These are phyloP conservation scores for Tachystola acroxantha DNA, from an alignment of 2,888 invertebrate genomes.

Conservation along the genomic window DNA sequence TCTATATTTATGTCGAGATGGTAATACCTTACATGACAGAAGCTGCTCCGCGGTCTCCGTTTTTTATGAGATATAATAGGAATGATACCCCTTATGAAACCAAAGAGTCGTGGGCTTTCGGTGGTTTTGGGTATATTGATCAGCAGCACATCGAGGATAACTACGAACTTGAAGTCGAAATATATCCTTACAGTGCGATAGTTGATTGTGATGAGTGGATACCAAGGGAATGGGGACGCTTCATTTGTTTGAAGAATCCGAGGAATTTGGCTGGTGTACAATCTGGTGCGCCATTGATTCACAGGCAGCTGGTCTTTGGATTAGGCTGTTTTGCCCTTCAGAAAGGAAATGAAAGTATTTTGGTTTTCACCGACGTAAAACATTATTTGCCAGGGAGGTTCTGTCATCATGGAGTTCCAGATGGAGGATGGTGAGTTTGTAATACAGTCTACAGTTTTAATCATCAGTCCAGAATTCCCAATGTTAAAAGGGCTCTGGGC, in stretches of 20 bases:
- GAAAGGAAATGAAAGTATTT: constrained; percentile 14
- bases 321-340: constrained; percentile 12
- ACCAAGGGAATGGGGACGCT: constrained; percentile 17
- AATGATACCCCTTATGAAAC: no score
- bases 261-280: constrained; percentile 10
- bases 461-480: no score
- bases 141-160: neutral
- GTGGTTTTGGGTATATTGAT: neutral
- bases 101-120: no score
- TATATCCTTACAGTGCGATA: neutral
- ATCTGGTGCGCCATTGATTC: constrained; percentile 10
- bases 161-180: neutral
- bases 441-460: no score
- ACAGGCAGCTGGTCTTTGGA: constrained; percentile 7
- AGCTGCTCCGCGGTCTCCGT: no score
- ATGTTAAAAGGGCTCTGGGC: no score
- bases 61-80: no score
- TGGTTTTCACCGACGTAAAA: constrained; percentile 16
- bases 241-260: constrained; percentile 15
- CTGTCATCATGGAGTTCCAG: no score
- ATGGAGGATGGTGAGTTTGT: no score
- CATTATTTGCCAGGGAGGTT: no score
- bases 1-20: no score
- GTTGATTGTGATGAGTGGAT: constrained; percentile 16
- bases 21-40: no score